These are phyloP conservation scores for Sarcophaga peregrina DNA, from an alignment of 1,140 invertebrate genomes.

Conservation along the genomic window DNA sequence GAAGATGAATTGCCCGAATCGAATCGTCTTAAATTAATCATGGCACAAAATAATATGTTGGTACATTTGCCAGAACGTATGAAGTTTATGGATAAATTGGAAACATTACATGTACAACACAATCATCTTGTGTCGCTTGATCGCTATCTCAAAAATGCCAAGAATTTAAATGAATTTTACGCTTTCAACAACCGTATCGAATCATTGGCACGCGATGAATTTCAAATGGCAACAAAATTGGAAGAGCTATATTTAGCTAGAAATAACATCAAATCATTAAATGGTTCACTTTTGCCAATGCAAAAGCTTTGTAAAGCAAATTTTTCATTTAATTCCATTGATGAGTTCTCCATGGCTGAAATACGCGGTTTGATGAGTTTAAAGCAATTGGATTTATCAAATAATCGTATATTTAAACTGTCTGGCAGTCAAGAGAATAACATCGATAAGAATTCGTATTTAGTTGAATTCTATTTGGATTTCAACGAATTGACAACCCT, in stretches of 20 bases:
- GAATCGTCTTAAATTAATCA: constrained; percentile 74
- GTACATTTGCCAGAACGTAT: constrained; percentile 77
- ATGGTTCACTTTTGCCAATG: constrained; percentile 78
- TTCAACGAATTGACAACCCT: constrained; percentile 77
- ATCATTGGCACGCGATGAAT: constrained; percentile 79
- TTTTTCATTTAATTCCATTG: constrained; percentile 79
- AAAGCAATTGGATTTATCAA: constrained; percentile 77
- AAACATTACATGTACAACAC: constrained; percentile 76
- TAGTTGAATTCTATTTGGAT: constrained; percentile 77
- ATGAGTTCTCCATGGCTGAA: constrained; percentile 81
- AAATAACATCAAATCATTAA: constrained; percentile 77
- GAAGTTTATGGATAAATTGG: constrained; percentile 73
- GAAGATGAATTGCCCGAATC: constrained; percentile 79
- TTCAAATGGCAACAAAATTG: constrained; percentile 74
- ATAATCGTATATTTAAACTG: constrained; percentile 77
- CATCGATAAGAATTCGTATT: constrained; percentile 76
- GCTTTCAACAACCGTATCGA: constrained; percentile 79
- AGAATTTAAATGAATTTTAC: constrained; percentile 73
- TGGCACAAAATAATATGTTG: constrained; percentile 78
- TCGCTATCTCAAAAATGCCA: constrained; percentile 75
- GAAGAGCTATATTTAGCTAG: constrained; percentile 76
- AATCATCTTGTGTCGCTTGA: constrained; percentile 78
- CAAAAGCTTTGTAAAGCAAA: constrained; percentile 76
- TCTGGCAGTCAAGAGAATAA: constrained; percentile 78
- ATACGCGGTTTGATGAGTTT: constrained; percentile 77